phyloP scores from a whole-genome alignment of 2,113 vertebrate species.

The Synodontis membranacea region DNA sequence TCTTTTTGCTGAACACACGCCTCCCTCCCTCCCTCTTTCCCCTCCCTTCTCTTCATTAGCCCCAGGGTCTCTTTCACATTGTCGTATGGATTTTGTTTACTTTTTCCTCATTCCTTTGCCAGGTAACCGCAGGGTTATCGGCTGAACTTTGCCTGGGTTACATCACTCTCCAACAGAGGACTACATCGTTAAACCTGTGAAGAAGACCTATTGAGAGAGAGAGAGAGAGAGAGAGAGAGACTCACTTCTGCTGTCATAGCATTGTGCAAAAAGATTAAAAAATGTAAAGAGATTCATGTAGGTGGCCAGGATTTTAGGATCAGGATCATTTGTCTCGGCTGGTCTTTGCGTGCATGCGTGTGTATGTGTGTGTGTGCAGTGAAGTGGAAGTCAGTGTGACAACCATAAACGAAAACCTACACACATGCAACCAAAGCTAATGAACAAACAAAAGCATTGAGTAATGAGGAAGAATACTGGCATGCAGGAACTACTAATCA shows the following conservation, averaged over 20 bases:
- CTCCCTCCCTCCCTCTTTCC: background rate
- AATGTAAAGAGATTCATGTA: background rate
- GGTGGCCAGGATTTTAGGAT: background rate
- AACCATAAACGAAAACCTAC: background rate
- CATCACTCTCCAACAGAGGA: background rate
- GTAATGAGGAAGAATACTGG: background rate
- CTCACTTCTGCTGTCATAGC: background rate
- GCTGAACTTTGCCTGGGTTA: slow-evolving; percentile 42
- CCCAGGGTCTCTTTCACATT: slow-evolving; percentile 27
- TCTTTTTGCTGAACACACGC: background rate
- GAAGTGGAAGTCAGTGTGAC: slow-evolving; percentile 11
- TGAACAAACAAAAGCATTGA: background rate
- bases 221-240: background rate
- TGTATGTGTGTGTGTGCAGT: slow-evolving; percentile 22
- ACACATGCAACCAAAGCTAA: slow-evolving; percentile 1
- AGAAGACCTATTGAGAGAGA: background rate
- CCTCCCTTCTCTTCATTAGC: background rate
- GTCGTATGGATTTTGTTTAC: background rate
- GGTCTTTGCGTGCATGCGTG: too few species aligned
- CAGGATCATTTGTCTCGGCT: background rate
- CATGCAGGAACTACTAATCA: too few species aligned
- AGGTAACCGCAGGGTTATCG: slow-evolving; percentile 30
- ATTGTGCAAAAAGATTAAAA: background rate
- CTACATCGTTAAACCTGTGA: background rate
- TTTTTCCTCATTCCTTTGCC: slow-evolving; percentile 36